A percentile compares a stretch with the other conserved stretches of the same genome.
phyloP scores from a whole-genome alignment of 2,888 invertebrate species.

The Zaprionus lineosus region DNA sequence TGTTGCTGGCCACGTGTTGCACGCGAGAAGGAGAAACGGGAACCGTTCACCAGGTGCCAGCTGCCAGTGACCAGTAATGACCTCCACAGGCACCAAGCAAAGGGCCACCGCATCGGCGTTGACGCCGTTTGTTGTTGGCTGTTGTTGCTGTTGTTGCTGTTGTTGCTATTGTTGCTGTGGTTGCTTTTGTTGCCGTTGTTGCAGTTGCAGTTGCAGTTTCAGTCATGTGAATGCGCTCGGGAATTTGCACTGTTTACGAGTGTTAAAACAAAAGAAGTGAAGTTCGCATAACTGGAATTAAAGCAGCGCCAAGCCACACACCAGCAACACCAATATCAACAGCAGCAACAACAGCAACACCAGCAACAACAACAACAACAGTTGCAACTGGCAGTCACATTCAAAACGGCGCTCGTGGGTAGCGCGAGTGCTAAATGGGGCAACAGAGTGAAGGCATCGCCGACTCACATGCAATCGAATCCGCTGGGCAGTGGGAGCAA shows the following conservation, averaged over 20 bases:
- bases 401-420: conserved; percentile 65
- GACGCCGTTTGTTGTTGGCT: too few relatives aligned
- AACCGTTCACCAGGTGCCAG: conserved; percentile 46
- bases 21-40: conserved; percentile 55
- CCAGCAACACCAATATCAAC: conserved; percentile 35
- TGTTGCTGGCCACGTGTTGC: conserved; percentile 59
- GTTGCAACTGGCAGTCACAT: conserved; percentile 32
- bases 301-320: conserved; percentile 64
- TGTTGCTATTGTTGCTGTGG: not conserved
- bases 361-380: conserved; percentile 31
- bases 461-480: conserved; percentile 69
- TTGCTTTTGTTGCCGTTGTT: conserved; percentile 16
- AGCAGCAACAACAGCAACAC: conserved; percentile 24
- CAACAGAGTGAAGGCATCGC: conserved; percentile 41
- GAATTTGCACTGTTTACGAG: conserved; percentile 67
- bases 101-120: conserved; percentile 41
- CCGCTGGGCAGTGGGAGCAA: conserved; percentile 46
- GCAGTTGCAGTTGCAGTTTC: conserved; percentile 26
- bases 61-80: conserved; percentile 71
- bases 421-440: conserved; percentile 72
- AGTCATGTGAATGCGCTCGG: conserved; percentile 68
- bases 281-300: conserved; percentile 76
- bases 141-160: conserved; percentile 24
- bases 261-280: conserved; percentile 66
- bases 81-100: conserved; percentile 42